Percentiles rank a stretch among this genome's conserved stretches.
Conservation (phyloP, 1,140 invertebrate species). For the Ceratina japonica region DNA sequence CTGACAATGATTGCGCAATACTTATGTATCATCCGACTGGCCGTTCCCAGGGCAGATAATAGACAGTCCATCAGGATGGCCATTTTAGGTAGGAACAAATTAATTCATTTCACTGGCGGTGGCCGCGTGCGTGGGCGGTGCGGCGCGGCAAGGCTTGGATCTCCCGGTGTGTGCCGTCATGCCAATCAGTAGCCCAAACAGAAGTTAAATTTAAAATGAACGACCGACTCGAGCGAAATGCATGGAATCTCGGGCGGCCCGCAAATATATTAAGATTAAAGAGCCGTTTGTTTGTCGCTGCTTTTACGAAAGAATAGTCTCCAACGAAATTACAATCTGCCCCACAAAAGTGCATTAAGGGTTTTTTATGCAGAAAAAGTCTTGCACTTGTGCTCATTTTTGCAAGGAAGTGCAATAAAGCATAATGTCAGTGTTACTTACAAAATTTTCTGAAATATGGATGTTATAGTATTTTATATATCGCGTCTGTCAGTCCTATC, state of each 20-base stretch:
- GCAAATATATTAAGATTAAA: constrained; percentile 33
- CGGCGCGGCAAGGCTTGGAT: constrained; percentile 1
- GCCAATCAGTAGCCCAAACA: constrained; percentile 63
- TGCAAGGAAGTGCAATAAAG: no score
- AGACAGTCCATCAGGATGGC: constrained; percentile 43
- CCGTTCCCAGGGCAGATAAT: constrained; percentile 9
- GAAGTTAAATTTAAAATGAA: constrained; percentile 53
- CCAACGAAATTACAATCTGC: no score
- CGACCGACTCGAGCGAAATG: constrained; percentile 45
- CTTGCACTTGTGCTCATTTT: no score
- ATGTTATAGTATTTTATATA: no score
- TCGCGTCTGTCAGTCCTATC: no score
- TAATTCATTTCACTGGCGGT: constrained; percentile 56
- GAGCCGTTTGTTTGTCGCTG: constrained; percentile 6
- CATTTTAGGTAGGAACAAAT: constrained; percentile 59
- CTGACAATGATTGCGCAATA: constrained; percentile 49
- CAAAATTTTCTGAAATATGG: no score
- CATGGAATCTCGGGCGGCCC: constrained; percentile 31
- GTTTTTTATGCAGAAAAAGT: no score
- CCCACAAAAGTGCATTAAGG: no score
- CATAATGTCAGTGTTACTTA: no score
- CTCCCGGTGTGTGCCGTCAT: constrained; percentile 12
- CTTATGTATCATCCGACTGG: neutral
- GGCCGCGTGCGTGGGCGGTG: constrained; percentile 35
- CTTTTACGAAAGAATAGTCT: constrained; percentile 16